These are phyloP conservation scores for Cephalopterus ornatus DNA, from an alignment of 2,113 vertebrate genomes.

Conservation along the genomic window DNA sequence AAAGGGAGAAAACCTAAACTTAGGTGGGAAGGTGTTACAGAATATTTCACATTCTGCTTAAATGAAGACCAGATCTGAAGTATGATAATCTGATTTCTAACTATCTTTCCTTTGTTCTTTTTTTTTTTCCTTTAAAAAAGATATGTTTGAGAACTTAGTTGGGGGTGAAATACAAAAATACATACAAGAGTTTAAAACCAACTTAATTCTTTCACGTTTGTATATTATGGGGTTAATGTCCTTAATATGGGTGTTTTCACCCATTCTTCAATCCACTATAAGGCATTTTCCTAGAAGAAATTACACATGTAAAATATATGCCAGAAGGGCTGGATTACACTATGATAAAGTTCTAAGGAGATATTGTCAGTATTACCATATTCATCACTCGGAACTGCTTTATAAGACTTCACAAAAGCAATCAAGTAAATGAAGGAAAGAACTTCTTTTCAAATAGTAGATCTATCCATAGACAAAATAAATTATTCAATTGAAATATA, in stretches of 20 bases:
- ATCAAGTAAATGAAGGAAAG: neutral
- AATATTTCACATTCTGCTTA: neutral
- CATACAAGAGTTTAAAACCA: neutral
- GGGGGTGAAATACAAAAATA: neutral
- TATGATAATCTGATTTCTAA: neutral
- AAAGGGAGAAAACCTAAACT: neutral
- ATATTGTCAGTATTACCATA: neutral
- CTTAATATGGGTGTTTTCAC: neutral
- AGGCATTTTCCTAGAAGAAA: neutral
- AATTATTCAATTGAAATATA: neutral
- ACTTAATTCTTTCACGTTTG: neutral
- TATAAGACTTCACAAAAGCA: neutral
- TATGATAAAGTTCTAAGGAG: neutral
- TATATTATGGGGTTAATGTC: neutral
- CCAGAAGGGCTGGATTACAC: neutral
- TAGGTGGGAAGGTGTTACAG: neutral
- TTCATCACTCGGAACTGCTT: neutral
- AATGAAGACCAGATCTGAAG: neutral
- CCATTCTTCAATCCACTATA: neutral
- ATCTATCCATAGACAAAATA: neutral
- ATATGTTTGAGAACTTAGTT: neutral
- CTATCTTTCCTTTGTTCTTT: neutral
- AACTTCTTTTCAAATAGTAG: neutral
- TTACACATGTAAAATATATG: neutral
- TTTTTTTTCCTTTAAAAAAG: neutral